Base-by-base conservation (phyloP, 2,113 vertebrate species). In the Aegithalos caudatus region DNA sequence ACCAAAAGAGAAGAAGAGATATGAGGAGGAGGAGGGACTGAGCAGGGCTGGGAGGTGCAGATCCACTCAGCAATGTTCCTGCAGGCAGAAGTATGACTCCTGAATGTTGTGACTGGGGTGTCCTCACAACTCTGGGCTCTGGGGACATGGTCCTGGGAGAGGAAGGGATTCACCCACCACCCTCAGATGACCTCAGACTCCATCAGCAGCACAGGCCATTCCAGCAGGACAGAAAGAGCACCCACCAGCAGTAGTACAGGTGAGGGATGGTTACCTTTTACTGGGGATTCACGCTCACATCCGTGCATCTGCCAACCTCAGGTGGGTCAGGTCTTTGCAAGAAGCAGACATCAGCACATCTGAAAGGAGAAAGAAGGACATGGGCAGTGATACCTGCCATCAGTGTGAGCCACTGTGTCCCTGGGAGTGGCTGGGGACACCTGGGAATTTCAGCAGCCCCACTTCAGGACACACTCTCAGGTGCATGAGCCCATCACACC, bases 311-410 rank as follows among this genome's bases (percentile, higher is more conserved):
- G 83, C 95, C 78, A 92, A 7, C 31, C 62, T 57, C 51, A 31
- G 83, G 84, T 10, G 61, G 81, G 71, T 40, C 82, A 50, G 72
- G 62, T 54, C 92, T 85, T 23, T 50, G 87, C 67, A 29, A 45
- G 66, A 73, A 94, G 90, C 67, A 64, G 93, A 42, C 93, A 97
- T 97, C 92, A 94, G 93, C 1, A 47, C 94, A 77, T 73, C 97
- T 97, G 88, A 15, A 95, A 95, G 88, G 62, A 70, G 62, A 94
- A 22, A 67, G 56, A 93, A 76, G 35, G 33, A 65, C 47, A 54
- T 1, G 27, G 24, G n/a, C 8, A n/a, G 47, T 1, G 20, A 38
- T 9, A 35, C 3, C 28, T 12, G 37, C 54, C 8, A 21, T 23
- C 38, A 35, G 16, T 1, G 22, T 3, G n/a, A 60, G 42, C 16